A percentile compares a stretch with the other conserved stretches of the same genome.
Conservation (phyloP, 2,888 invertebrate species). For the Luffia ferchaultella region DNA sequence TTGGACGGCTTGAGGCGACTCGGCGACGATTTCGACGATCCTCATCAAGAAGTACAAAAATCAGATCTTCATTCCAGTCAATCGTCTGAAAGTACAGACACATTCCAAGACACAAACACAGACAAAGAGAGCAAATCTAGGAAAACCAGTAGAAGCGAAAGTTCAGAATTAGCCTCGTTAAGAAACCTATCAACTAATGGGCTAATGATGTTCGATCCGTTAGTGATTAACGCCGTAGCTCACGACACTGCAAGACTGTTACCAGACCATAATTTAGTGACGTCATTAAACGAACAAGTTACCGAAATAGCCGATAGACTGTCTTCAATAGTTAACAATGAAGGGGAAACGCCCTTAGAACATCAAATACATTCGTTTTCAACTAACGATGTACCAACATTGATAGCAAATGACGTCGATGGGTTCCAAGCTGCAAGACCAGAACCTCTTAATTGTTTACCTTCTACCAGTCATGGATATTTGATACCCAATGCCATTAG, state of each 20-base stretch:
- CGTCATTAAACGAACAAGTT: constrained; percentile 57
- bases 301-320: constrained; percentile 55
- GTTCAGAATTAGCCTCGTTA: constrained; percentile 39
- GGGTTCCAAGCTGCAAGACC: constrained; percentile 36
- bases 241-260: constrained; percentile 32
- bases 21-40: too few species aligned
- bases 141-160: constrained; percentile 44
- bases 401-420: constrained; percentile 36
- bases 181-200: constrained; percentile 56
- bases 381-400: constrained; percentile 46
- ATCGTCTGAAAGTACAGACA: constrained; percentile 30
- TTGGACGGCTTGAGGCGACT: constrained; percentile 49
- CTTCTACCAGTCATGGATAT: constrained; percentile 71
- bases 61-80: neutral
- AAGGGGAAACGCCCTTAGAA: constrained; percentile 37
- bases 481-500: constrained; percentile 69
- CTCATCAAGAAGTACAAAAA: constrained; percentile 19
- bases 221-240: constrained; percentile 49
- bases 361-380: constrained; percentile 52
- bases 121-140: constrained; percentile 25
- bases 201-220: constrained; percentile 57
- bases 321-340: constrained; percentile 43
- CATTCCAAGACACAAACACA: constrained; percentile 35
- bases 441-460: constrained; percentile 56
- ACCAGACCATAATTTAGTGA: constrained; percentile 52